Percentiles rank a stretch among this genome's conserved stretches.
Conservation (phyloP, 2,113 vertebrate species). For the Melanerpes formicivorus region DNA sequence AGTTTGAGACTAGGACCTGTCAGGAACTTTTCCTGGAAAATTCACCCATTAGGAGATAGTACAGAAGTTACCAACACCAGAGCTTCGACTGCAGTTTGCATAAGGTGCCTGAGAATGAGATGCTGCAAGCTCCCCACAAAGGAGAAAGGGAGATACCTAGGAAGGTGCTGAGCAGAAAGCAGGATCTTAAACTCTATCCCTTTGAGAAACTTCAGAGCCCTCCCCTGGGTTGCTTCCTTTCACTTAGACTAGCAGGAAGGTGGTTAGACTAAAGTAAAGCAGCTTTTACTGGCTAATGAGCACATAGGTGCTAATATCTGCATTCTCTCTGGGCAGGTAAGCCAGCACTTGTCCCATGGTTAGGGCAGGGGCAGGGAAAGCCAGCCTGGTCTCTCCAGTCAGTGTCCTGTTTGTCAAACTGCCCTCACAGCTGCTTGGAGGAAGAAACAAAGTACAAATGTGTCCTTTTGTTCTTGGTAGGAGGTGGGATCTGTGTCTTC, state of each 20-base stretch:
- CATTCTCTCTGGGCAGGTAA: not conserved
- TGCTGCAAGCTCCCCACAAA: not conserved
- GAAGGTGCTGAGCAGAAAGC: not conserved
- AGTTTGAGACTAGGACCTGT: not conserved
- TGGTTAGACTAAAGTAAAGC: not conserved
- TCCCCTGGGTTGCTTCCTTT: not conserved
- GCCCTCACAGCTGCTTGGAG: not conserved
- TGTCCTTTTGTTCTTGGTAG: not conserved
- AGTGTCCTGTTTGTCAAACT: not conserved
- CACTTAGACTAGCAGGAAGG: not conserved
- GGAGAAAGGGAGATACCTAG: not conserved
- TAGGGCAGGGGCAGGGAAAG: not conserved
- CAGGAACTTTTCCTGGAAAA: not conserved
- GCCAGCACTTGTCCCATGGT: not conserved
- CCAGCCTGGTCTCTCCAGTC: not conserved
- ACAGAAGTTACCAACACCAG: not conserved
- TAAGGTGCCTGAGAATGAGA: not conserved
- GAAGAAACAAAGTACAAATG: not conserved
- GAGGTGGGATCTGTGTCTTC: not conserved
- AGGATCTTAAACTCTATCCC: not conserved
- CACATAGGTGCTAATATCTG: not conserved
- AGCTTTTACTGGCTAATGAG: not conserved
- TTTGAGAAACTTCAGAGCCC: not conserved
- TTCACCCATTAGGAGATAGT: not conserved
- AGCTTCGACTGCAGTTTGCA: not conserved